Percentiles rank a stretch among this genome's conserved stretches.
Evolutionary conservation across 2,888 invertebrate species (phyloP).

Genomic region (Mayetiola destructor): DNA sequence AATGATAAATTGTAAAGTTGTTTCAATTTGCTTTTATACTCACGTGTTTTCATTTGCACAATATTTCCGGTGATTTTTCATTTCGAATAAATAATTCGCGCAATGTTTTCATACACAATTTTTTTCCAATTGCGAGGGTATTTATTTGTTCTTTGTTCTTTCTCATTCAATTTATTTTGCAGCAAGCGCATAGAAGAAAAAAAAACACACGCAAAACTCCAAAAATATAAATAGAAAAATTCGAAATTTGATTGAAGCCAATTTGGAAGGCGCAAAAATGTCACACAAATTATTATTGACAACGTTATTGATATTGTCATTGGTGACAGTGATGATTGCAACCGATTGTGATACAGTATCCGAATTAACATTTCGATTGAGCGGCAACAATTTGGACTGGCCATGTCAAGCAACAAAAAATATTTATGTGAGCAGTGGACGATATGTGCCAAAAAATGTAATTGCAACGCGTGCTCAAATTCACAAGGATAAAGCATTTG

Average conservation of each 20-base stretch:
- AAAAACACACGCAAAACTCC: too few species aligned
- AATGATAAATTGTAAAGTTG: not conserved
- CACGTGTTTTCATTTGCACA: not conserved
- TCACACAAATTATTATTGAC: not conserved
- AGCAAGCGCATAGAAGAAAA: too few species aligned
- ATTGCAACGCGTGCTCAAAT: conserved; percentile 47
- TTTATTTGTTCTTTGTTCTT: too few species aligned
- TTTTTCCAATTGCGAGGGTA: too few species aligned
- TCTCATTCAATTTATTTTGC: too few species aligned
- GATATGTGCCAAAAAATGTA: conserved; percentile 44
- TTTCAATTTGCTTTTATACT: not conserved
- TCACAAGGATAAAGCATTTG: conserved; percentile 40
- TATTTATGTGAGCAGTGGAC: conserved; percentile 41
- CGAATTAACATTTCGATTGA: conserved; percentile 13
- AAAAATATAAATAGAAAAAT: too few species aligned
- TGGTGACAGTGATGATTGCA: not conserved
- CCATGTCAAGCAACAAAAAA: conserved; percentile 43
- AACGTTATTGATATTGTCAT: not conserved
- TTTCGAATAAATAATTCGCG: too few species aligned
- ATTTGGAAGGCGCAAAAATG: too few species aligned
- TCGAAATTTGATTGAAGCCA: too few species aligned
- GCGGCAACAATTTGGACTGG: conserved; percentile 37
- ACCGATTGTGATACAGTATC: conserved; percentile 16
- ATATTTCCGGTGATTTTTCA: too few species aligned
- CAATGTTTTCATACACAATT: too few species aligned